Percentiles rank a stretch among this genome's conserved stretches.
phyloP scores from a whole-genome alignment of 2,113 vertebrate genomes.

The Ivindomyrus marchei region DNA sequence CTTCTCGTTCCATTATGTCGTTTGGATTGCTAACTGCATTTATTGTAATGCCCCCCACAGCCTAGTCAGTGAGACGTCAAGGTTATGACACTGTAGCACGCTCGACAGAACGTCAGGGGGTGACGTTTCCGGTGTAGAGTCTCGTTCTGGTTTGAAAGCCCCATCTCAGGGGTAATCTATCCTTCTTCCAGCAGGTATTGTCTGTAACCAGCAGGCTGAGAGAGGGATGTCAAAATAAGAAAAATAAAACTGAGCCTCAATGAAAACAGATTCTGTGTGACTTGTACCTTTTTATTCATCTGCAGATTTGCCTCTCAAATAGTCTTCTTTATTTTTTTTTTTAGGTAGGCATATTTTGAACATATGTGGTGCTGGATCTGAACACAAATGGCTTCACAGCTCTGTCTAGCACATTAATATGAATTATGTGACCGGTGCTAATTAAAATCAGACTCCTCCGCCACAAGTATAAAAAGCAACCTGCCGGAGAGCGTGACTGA shows the following conservation, averaged over 20 bases:
- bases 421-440: not conserved
- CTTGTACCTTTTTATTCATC: not conserved
- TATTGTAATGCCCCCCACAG: not conserved
- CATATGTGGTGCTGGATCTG: constrained; percentile 14
- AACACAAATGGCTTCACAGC: not conserved
- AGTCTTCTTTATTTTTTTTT: not conserved
- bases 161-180: not conserved
- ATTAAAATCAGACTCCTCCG: constrained; percentile 13
- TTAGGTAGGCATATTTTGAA: not conserved
- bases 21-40: not conserved
- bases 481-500: not conserved
- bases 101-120: not conserved
- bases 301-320: not conserved
- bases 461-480: not conserved
- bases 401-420: constrained; percentile 13
- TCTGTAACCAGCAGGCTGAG: not conserved
- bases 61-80: not conserved
- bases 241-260: not conserved
- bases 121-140: not conserved
- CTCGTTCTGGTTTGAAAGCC: not conserved
- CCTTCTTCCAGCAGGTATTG: constrained; percentile 12
- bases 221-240: constrained; percentile 4
- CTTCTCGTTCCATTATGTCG: not conserved
- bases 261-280: not conserved
- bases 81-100: not conserved